A percentile compares a stretch with the other conserved stretches of the same genome.
phyloP scores from a whole-genome alignment of 1,140 invertebrate species.

The Homarus americanus region DNA sequence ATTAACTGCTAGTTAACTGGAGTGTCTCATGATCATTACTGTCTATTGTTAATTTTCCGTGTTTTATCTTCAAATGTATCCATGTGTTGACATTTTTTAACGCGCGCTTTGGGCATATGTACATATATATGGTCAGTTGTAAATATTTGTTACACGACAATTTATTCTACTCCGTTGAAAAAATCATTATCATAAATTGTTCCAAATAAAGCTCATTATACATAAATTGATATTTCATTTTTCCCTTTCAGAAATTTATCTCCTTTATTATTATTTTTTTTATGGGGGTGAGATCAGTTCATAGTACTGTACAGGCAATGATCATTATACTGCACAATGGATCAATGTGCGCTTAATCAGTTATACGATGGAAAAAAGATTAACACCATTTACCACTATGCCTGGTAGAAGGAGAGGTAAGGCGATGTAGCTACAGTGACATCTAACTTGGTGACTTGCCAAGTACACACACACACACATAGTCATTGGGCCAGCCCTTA shows the following conservation, averaged over 20 bases:
- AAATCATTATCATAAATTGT: slow-evolving; percentile 65
- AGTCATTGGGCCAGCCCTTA: too few species aligned
- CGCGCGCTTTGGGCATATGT: slow-evolving; percentile 47
- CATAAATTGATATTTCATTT: slow-evolving; percentile 15
- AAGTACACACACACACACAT: too few species aligned
- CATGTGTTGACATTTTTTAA: slow-evolving; percentile 28
- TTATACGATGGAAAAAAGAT: too few species aligned
- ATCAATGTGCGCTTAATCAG: too few species aligned
- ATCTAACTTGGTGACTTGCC: too few species aligned
- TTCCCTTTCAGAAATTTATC: not conserved
- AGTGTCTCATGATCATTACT: not conserved
- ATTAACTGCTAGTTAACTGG: slow-evolving; percentile 7
- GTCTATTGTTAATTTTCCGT: not conserved
- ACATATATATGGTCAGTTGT: slow-evolving; percentile 69
- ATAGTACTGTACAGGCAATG: too few species aligned
- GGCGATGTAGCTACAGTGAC: too few species aligned
- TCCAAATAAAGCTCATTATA: slow-evolving; percentile 70
- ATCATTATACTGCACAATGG: too few species aligned
- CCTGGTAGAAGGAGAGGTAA: too few species aligned
- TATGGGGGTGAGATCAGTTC: too few species aligned
- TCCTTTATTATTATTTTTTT: too few species aligned
- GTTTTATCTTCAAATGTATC: not conserved
- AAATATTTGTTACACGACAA: slow-evolving; percentile 68
- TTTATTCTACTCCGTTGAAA: slow-evolving; percentile 72
- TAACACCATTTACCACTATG: too few species aligned